Base-by-base conservation (phyloP, 2,113 vertebrate genomes). In the Channa argus region DNA sequence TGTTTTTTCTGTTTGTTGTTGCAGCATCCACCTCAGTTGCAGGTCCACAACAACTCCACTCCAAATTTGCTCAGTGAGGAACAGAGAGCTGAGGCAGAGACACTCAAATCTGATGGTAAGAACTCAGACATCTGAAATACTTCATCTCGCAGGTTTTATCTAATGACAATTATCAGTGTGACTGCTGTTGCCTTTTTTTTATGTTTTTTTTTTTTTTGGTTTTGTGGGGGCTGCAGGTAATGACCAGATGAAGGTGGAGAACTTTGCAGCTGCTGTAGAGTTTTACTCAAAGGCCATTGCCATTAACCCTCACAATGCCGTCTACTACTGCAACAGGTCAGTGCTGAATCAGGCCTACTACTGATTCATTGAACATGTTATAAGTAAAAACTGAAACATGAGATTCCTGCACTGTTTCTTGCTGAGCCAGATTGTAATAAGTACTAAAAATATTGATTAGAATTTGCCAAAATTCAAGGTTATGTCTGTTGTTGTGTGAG, bases 291-390 rank as follows among this genome's bases (percentile, higher is more conserved):
- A 96, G 90, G 98, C 98, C 72, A 97, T 99, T 3, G 93, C 96
- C 43, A 77, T 98, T 53, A 98, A 99, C 79, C 96, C 96, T 0
- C 92, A 95, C 85, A 99, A 99, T 2, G 97, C 97, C 0, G 98
- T 99, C 15, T 99, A 99, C 69, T 99, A 95, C 91, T 99, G 98
- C 86, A 99, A 99, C 94, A 96, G 98, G 98, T 98, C 2, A 11
- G 81, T 47, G 43, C 10, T 8, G 5, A 24, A 24, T 24, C 24
- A 24, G 24, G 24, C 24, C 24, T 24, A 24, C 24, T 24, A 1
- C 39, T 41, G 39, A 41, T 4, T 4, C 39, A 41, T 41, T 41
- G 1, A 24, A 24, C 24, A 24, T 24, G 24, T 24, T 24, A 24
- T 24, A 24, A 24, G 24, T 24, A 24, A 24, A 24, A 24, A 24